Base-by-base conservation (phyloP, 2,113 vertebrate genomes). In the Coregonus clupeaformis region DNA sequence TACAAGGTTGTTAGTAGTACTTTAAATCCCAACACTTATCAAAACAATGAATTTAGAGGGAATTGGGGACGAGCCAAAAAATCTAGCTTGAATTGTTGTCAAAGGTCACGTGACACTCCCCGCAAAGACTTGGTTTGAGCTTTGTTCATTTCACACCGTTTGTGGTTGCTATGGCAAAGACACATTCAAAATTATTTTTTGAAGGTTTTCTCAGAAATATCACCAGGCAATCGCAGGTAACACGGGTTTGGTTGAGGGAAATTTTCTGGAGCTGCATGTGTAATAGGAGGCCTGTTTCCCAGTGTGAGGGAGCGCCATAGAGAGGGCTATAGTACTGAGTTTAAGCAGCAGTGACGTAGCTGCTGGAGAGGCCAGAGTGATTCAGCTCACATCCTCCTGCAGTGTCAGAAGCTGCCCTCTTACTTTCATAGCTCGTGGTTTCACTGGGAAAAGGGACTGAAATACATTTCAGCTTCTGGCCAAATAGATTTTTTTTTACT, bases 351-450 rank as follows among this genome's bases (percentile, higher is more conserved):
- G 82, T 69, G 72, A 60, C 24, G 63, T 3, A 67, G 67, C 71
- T 7, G 63, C 22, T 14, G 22, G 42, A 57, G 68, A n/a, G 64
- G 73, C 73, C 81, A 78, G 47, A 73, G 77, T 72, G 85, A 92
- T 92, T 92, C 90, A 57, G 75, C 85, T 92, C 90, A 90, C 92
- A 92, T 91, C 86, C 86, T 89, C 82, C 86, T 92, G 92, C 88
- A 27, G 89, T 88, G 87, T 88, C 81, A 87, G 78, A 85, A 80
- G 80, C 77, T 87, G 72, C 74, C 64, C 74, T 84, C 72, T 86
- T 80, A 27, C 78, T 86, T 75, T 80, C 78, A 71, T 70, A 49
- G 78, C 65, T 81, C 74, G 72, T 68, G 74, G 69, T 85, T 70
- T 74, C 71, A 79, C 42, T 42, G 49, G 36, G 11, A 47, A 45